phyloP scores from a whole-genome alignment of 2,113 vertebrate species.

The Parus major region DNA sequence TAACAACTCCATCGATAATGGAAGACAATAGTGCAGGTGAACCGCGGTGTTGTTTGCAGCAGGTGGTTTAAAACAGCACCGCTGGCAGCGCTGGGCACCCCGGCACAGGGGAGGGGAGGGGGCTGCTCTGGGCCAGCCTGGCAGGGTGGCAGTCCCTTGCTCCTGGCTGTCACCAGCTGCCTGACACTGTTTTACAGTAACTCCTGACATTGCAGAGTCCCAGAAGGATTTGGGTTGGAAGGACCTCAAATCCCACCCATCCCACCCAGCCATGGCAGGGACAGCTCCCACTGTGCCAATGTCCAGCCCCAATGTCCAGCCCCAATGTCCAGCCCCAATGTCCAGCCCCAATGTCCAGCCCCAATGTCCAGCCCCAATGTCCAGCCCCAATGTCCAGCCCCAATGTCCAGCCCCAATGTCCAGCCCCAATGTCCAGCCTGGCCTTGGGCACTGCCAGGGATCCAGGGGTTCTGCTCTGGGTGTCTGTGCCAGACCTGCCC shows the following conservation, averaged over 20 bases:
- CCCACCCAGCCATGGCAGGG: background rate
- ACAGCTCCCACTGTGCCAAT: background rate
- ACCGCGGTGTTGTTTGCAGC: fast-evolving
- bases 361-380: too few relatives aligned
- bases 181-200: background rate
- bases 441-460: background rate
- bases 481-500: too few relatives aligned
- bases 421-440: background rate
- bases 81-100: fast-evolving
- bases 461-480: background rate
- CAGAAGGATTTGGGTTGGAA: background rate
- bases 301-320: background rate
- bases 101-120: too few relatives aligned
- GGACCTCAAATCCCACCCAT: fast-evolving
- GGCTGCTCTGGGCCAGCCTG: fast-evolving
- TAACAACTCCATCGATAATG: background rate
- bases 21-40: background rate
- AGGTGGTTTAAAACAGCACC: background rate
- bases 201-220: fast-evolving
- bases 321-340: background rate
- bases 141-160: background rate
- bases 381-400: too few relatives aligned
- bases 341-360: too few relatives aligned
- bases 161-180: background rate
- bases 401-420: too few relatives aligned